Percentiles rank a stretch among this genome's conserved stretches.
phyloP scores from a whole-genome alignment of 2,797 vertebrate genomes.

The Gymnothorax javanicus region DNA sequence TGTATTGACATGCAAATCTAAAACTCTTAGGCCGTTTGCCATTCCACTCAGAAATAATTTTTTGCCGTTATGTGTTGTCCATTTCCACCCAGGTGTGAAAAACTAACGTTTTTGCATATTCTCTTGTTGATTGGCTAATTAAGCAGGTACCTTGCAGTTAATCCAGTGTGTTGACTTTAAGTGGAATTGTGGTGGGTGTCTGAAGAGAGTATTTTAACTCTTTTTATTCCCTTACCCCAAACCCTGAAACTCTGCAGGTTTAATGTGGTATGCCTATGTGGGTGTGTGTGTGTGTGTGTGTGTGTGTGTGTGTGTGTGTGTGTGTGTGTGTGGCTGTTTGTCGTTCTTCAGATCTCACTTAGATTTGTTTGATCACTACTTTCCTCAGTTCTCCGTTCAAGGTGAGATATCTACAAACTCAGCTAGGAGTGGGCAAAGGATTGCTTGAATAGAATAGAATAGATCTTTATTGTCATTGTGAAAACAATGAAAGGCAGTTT shows the following conservation, averaged over 20 bases:
- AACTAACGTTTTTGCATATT: conserved; percentile 11
- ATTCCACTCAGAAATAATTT: neutral
- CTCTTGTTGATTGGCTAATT: conserved; percentile 18
- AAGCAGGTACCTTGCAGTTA: conserved; percentile 4
- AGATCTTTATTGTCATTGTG: too few species aligned
- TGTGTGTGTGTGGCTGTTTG: neutral
- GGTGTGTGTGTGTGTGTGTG: neutral
- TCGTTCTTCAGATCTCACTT: neutral
- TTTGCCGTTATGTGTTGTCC: conserved; percentile 6
- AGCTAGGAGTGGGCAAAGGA: neutral
- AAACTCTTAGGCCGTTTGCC: conserved; percentile 2
- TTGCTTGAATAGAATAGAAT: too few species aligned
- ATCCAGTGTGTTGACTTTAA: neutral
- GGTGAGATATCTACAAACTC: neutral
- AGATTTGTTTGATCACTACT: neutral
- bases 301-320: neutral
- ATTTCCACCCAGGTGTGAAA: conserved; percentile 6
- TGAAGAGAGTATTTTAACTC: neutral
- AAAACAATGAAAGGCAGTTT: too few species aligned
- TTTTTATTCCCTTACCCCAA: neutral
- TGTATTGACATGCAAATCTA: neutral
- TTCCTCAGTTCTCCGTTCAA: neutral
- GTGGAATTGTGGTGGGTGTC: neutral
- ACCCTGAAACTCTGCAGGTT: neutral
- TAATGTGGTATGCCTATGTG: neutral